A percentile compares a stretch with the other conserved stretches of the same genome.
Conservation (phyloP, 2,888 invertebrate species). For the Platynereis dumerilii region DNA sequence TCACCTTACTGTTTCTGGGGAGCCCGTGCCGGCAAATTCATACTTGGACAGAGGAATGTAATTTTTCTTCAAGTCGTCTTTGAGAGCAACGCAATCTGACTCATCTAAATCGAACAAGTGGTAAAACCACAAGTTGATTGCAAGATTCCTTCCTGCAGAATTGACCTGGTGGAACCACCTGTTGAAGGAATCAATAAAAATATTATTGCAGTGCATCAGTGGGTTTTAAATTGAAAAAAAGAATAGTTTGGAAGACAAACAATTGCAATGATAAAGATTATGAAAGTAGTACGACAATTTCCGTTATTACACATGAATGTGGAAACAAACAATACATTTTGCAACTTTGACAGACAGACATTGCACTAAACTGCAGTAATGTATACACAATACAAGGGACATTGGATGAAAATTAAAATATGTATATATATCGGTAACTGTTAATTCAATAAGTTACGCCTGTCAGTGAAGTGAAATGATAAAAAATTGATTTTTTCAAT, state of each 20-base stretch:
- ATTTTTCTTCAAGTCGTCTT: not conserved
- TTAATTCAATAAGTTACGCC: too few relatives aligned
- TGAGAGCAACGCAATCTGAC: constrained; percentile 38
- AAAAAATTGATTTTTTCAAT: too few relatives aligned
- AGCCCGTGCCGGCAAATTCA: not conserved
- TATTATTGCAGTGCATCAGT: not conserved
- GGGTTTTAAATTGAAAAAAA: not conserved
- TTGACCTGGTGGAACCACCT: constrained; percentile 49
- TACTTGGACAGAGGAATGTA: not conserved
- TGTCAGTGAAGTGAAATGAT: too few relatives aligned
- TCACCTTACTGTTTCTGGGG: too few relatives aligned
- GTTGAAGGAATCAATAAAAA: not conserved
- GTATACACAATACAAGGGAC: too few relatives aligned
- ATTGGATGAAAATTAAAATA: too few relatives aligned
- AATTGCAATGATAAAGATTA: too few relatives aligned
- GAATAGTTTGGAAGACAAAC: not conserved
- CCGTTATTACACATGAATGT: too few relatives aligned
- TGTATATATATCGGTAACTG: too few relatives aligned
- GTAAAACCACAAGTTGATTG: constrained; percentile 49
- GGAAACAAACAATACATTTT: too few relatives aligned
- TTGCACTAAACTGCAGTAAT: too few relatives aligned
- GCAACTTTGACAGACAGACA: too few relatives aligned
- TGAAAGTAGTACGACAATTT: not conserved
- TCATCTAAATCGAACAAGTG: constrained; percentile 45
- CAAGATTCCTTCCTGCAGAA: constrained; percentile 42